Evolutionary conservation across 37 sponge, comb jelly and placozoan species (phyloP), one percentile per base, ranked within the genome.

Genomic region (Spongilla lacustris): DNA sequence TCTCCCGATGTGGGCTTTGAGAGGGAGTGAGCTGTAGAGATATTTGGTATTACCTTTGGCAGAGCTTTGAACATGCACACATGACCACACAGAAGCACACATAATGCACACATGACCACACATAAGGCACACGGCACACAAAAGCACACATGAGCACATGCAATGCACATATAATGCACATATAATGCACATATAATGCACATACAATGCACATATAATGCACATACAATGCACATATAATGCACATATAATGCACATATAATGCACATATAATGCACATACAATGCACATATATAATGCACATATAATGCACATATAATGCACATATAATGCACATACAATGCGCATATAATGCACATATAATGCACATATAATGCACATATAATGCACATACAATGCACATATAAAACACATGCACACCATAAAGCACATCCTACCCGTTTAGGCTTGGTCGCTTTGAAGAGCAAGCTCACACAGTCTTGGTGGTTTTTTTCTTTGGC

Each of bases 401-500:
- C 31, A 26, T 48, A 46, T 46, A n/a, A 48, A 37, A 79, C 79
- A 37, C 79, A 50, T 30, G 58, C 73, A 33, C 29, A 73, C 8
- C n/a, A n/a, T n/a, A n/a, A n/a, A n/a, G n/a, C 41, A 41, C 41
- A 9, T 41, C 41, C 11, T 6, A 58, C 58, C 9, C 86, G 32
- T 38, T 74, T 49, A 28, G 88, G 50, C 27, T 80, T 73, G 36
- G 37, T 68, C 26, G 77, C 81, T 58, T 71, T 88, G 71, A 86
- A 87, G 33, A 95, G 79, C 25, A 90, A 49, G n/a, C 69, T 50
- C 17, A 87, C 66, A 73, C 93, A 92, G 19, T 95, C 93, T 0
- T 87, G 67, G 36, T 92, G 88, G 37, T 88, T 67, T 83, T 90
- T 87, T 9, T 95, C 93, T 69, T 71, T 74, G 24, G 96, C 96